Evolutionary conservation across 2,113 vertebrate species (phyloP), one percentile per base, ranked within the genome.

Genomic region (Tetrax tetrax): DNA sequence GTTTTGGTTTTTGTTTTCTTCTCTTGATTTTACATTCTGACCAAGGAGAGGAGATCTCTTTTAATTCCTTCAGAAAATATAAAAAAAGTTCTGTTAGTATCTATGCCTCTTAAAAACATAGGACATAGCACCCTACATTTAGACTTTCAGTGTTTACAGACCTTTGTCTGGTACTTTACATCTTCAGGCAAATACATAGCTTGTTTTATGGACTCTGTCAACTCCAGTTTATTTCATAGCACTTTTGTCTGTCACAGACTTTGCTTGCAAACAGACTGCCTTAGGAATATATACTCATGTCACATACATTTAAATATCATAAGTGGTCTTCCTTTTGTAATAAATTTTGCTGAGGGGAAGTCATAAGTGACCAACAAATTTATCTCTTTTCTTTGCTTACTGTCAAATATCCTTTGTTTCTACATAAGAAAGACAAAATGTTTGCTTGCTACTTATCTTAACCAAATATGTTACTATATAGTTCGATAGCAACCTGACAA

Each of bases 201-300:
- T 96, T 95, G 84, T 95, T 96, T 96, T 96, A 97, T 95, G 92
- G 96, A 93, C 54, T 89, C 80, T 94, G 93, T 89, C 96, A 90
- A 66, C 53, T 93, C 50, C 29, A 70, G 31, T 97, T 97, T 89
- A 64, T 85, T 92, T 95, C 60, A 71, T 54, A 85, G 27, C 38
- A 76, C 75, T 63, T 90, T 83, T 92, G 45, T 85, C 66, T 96
- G 79, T 94, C 89, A 81, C 37, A 61, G 59, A 83, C n/a, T n/a
- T 59, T 93, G 29, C 90, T 96, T 90, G 85, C 74, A 96, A 95
- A 60, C 54, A 89, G 35, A 78, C 35, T 95, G 97, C 92, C 89
- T 90, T 85, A 88, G 87, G 94, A 96, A 93, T 20, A 23, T 37
- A 71, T 87, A 80, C 70, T 69, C 0, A 0, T 87, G 92, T 95